A percentile compares a stretch with the other conserved stretches of the same genome.
Evolutionary conservation across 2,797 vertebrate species (phyloP).

Genomic region (Oreochromis mossambicus): DNA sequence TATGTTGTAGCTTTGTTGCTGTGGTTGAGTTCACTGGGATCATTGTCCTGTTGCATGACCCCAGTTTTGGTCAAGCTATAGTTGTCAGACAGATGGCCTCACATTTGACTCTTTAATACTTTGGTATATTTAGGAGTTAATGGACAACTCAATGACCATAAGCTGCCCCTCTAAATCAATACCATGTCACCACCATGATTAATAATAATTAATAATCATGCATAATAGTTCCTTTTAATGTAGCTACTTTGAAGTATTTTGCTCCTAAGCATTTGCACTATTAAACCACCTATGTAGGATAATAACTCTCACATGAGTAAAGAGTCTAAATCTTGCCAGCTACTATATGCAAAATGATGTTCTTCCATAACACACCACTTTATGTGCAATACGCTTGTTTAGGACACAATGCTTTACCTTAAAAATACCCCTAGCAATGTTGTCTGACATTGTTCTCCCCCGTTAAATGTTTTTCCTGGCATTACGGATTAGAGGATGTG

Average conservation of each 20-base stretch:
- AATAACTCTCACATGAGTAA: not conserved
- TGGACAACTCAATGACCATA: not conserved
- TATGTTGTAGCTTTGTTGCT: not conserved
- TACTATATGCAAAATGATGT: not conserved
- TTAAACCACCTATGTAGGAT: not conserved
- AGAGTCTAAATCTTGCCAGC: not conserved
- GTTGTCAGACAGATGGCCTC: not conserved
- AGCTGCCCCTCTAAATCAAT: not conserved
- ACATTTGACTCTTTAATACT: not conserved
- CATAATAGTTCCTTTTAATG: not conserved
- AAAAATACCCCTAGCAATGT: not conserved
- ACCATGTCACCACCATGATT: not conserved
- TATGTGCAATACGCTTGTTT: not conserved
- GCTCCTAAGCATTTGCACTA: not conserved
- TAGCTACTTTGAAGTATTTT: not conserved
- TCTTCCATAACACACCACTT: not conserved
- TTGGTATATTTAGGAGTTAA: not conserved
- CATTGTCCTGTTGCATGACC: not conserved
- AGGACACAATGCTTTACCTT: not conserved
- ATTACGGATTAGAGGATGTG: not conserved
- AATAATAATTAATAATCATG: not conserved
- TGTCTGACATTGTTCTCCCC: not conserved
- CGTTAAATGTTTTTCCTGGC: not conserved
- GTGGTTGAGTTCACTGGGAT: not conserved
- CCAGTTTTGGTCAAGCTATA: not conserved